These are phyloP conservation scores for Heliconius charithonia DNA, from an alignment of 2,888 invertebrate genomes.

Conservation along the genomic window DNA sequence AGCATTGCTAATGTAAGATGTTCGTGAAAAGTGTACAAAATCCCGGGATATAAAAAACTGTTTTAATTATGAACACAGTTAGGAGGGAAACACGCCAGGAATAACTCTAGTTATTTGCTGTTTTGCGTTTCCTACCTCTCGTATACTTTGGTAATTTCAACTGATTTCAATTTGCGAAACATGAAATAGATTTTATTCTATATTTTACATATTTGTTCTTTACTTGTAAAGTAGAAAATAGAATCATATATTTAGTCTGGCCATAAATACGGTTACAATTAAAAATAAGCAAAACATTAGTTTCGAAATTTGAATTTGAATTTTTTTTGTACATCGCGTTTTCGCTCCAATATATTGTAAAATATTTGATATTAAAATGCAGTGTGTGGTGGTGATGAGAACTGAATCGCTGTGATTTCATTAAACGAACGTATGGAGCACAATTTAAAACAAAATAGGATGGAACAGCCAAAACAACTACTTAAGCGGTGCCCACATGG, in stretches of 20 bases:
- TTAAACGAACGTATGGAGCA: too few relatives aligned
- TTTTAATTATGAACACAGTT: conserved; percentile 30
- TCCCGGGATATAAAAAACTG: neutral
- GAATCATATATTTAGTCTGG: neutral
- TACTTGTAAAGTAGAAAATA: neutral
- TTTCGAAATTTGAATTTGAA: too few relatives aligned
- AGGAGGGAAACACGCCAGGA: conserved; percentile 23
- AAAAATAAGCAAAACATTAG: too few relatives aligned
- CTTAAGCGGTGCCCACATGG: too few relatives aligned
- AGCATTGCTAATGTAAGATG: conserved; percentile 17
- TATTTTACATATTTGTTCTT: neutral
- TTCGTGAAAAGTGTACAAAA: neutral
- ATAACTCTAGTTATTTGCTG: conserved; percentile 29
- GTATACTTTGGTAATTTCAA: neutral
- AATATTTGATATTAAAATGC: too few relatives aligned
- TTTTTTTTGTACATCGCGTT: too few relatives aligned
- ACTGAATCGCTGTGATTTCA: too few relatives aligned
- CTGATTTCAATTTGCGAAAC: neutral
- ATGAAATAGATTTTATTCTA: neutral
- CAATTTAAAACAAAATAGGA: too few relatives aligned
- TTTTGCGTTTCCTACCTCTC: conserved; percentile 11
- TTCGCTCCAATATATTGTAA: too few relatives aligned
- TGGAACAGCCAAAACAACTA: too few relatives aligned
- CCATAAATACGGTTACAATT: too few relatives aligned
- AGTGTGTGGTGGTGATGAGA: too few relatives aligned